Percentiles rank a stretch among this genome's conserved stretches.
These are phyloP conservation scores for Gymnoscelis rufifasciata DNA, from an alignment of 2,888 invertebrate species.

Conservation along the genomic window DNA sequence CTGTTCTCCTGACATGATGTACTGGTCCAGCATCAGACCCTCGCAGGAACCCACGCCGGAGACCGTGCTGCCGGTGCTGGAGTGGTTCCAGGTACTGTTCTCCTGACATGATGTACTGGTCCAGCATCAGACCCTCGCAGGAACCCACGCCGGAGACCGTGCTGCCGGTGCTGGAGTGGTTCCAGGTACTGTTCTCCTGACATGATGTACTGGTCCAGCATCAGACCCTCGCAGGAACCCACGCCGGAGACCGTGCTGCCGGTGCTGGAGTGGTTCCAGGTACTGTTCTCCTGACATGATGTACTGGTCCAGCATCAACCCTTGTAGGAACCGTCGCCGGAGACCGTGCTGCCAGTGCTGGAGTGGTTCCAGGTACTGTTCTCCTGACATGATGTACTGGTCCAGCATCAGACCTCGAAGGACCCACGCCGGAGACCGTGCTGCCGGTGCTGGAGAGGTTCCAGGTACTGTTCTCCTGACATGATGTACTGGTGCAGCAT, in stretches of 20 bases:
- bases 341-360: slow-evolving; percentile 91
- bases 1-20: slow-evolving; percentile 96
- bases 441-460: slow-evolving; percentile 97
- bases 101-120: too few relatives aligned
- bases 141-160: slow-evolving; percentile 96
- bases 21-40: slow-evolving; percentile 92
- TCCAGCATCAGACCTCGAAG: too few relatives aligned
- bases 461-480: too few relatives aligned
- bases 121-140: too few relatives aligned
- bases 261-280: slow-evolving; percentile 93
- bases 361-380: slow-evolving; percentile 93
- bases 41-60: slow-evolving; percentile 85
- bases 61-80: slow-evolving; percentile 91
- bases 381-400: too few relatives aligned
- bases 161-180: slow-evolving; percentile 96
- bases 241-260: slow-evolving; percentile 91
- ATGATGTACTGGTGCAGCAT: slow-evolving; percentile 97
- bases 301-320: too few relatives aligned
- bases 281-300: too few relatives aligned
- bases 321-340: too few relatives aligned
- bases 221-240: slow-evolving; percentile 83
- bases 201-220: slow-evolving; percentile 97
- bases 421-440: slow-evolving; percentile 94
- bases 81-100: too few relatives aligned
- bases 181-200: too few relatives aligned